phyloP scores from a whole-genome alignment of 2,797 vertebrate genomes.

The Dallia pectoralis region DNA sequence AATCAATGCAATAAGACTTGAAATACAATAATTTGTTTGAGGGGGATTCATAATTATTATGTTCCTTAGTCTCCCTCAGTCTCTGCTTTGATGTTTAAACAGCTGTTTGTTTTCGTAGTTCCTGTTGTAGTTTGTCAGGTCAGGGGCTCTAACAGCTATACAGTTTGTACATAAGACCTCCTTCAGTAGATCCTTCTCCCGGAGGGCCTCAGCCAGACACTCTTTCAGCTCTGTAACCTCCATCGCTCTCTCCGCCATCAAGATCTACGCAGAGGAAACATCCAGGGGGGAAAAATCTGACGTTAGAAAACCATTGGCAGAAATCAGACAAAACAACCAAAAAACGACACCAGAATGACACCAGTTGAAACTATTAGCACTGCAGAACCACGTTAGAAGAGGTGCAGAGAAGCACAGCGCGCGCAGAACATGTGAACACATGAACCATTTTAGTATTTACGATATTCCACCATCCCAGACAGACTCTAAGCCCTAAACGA shows the following conservation, averaged over 20 bases:
- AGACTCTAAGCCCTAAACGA: neutral
- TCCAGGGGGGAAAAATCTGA: neutral
- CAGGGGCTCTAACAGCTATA: neutral
- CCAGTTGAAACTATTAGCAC: too few species aligned
- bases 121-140: neutral
- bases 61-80: too few species aligned
- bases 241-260: slow-evolving; percentile 83
- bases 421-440: neutral
- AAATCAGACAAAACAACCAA: neutral
- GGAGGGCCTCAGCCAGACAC: slow-evolving; percentile 77
- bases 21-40: too few species aligned
- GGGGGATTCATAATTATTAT: too few species aligned
- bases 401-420: neutral
- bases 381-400: neutral
- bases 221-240: slow-evolving; percentile 82
- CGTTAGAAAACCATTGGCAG: neutral
- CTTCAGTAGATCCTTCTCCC: slow-evolving; percentile 81
- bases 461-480: neutral
- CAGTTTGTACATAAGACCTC: slow-evolving; percentile 56
- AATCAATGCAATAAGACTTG: too few species aligned
- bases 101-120: neutral
- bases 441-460: neutral
- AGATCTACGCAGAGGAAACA: slow-evolving; percentile 70
- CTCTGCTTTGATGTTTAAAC: neutral
- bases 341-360: too few species aligned